Percentiles rank a stretch among this genome's conserved stretches.
phyloP scores from a whole-genome alignment of 35 echinoderm and acorn worm genomes.

The Heliocidaris tuberculata region DNA sequence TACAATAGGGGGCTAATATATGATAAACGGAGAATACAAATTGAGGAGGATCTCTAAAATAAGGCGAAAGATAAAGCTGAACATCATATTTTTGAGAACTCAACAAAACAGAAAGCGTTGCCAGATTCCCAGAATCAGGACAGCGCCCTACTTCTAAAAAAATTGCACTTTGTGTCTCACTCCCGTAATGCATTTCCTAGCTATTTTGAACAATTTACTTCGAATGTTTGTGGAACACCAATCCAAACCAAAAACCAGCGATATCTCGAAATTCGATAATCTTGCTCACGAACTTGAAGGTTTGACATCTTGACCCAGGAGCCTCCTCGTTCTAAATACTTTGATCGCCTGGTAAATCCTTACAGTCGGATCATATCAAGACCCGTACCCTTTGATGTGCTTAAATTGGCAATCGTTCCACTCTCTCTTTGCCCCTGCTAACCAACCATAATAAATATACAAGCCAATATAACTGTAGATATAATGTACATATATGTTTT shows the following conservation, averaged over 20 bases:
- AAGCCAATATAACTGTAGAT: background rate
- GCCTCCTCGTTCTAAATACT: slow-evolving; percentile 39
- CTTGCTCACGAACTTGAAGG: background rate
- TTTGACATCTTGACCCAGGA: slow-evolving; percentile 14
- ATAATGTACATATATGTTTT: background rate
- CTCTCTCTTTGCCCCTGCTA: background rate
- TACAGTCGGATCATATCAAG: slow-evolving; percentile 4
- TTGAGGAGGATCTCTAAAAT: background rate
- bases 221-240: background rate
- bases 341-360: slow-evolving; percentile 43
- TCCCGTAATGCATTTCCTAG: background rate
- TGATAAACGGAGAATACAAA: too few species aligned
- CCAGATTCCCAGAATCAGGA: background rate
- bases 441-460: background rate
- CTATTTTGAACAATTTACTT: slow-evolving; percentile 14
- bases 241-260: slow-evolving; percentile 32
- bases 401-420: slow-evolving; percentile 30
- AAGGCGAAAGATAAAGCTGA: background rate
- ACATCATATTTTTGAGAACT: background rate
- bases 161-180: background rate
- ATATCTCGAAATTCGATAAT: slow-evolving; percentile 38
- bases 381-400: background rate
- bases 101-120: background rate
- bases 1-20: too few species aligned
- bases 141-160: background rate